Evolutionary conservation across 2,113 vertebrate genomes (phyloP).

Genomic region (Ibidorhyncha struthersii): DNA sequence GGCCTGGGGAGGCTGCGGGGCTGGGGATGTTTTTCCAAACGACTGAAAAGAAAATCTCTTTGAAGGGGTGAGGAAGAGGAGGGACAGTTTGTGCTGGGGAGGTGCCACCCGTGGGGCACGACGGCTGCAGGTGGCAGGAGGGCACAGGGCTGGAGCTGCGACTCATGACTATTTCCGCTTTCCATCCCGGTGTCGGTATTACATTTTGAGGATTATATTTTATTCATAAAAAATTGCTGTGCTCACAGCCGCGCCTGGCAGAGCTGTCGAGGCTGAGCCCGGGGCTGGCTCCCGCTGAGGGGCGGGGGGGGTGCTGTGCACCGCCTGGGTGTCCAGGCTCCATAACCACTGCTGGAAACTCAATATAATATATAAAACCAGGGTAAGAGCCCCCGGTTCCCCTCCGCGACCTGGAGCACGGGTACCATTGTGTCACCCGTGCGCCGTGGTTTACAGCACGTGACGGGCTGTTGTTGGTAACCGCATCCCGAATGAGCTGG

Average conservation of each 20-base stretch:
- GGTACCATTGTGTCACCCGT: accelerated
- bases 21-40: not conserved
- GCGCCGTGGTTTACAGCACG: not conserved
- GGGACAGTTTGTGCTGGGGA: not conserved
- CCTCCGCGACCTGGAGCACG: accelerated
- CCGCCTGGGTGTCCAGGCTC: not conserved
- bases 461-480: slow-evolving; percentile 49
- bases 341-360: not conserved
- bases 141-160: not conserved
- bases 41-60: not conserved
- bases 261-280: not conserved
- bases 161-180: not conserved
- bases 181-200: not conserved
- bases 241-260: not conserved
- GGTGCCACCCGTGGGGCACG: not conserved
- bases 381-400: not conserved
- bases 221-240: not conserved
- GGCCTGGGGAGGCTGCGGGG: not conserved
- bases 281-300: accelerated
- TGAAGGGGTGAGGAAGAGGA: not conserved
- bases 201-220: not conserved
- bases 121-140: not conserved
- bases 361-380: not conserved
- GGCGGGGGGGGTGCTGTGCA: not conserved
- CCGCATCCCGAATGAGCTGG: not conserved